Base-by-base conservation (phyloP, 30 jellyfish, hydroid and myxozoan genomes). In the Aurelia aurita complex sp. Pacific region DNA sequence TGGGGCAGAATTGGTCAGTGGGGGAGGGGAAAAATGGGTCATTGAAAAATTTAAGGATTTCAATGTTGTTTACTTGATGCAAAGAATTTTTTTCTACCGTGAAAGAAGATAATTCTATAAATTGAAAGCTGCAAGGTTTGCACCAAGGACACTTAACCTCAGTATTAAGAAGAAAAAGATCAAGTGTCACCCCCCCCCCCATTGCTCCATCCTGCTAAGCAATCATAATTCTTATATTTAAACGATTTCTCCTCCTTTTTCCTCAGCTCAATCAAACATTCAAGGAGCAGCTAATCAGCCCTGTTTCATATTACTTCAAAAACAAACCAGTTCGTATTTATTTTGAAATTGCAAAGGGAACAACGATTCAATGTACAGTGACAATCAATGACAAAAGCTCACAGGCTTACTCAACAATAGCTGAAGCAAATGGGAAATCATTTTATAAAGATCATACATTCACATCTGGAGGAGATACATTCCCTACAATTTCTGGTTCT, bases 241-340 rank as follows among this genome's bases (percentile, higher is more conserved):
- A 46, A 6, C 57, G 6, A 9, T 46, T 6, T 9, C 16, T n/a
- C 7, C 65, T 36, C 34, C 5, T 34, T 50, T 34, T 10, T 5
- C 53, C 59, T 3, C 60, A 82, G 91, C 79, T 70, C 34, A 60
- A 82, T 60, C 91, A 82, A 46, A 71, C 85, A 9, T 82, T 82
- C 77, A 82, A 82, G 12, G 62, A 70, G 33, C 79, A 82, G 52
- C 74, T 82, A 60, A 72, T 82, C 71, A 53, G 52, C 51, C 80
- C 67, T 4, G 91, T 82, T 10, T 61, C 91, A 2, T 57, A 82
- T 43, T 82, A 52, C 69, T 82, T 69, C 85, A 82, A 82, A 71
- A 64, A 70, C 73, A 72, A 82, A 16, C 85, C 90, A 0, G 83
- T 81, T 23, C 40, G 29, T n/a, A 66, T 81, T 3, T 67, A 71